Conservation (phyloP, 1,140 invertebrate genomes). For the Drosophila miranda region DNA sequence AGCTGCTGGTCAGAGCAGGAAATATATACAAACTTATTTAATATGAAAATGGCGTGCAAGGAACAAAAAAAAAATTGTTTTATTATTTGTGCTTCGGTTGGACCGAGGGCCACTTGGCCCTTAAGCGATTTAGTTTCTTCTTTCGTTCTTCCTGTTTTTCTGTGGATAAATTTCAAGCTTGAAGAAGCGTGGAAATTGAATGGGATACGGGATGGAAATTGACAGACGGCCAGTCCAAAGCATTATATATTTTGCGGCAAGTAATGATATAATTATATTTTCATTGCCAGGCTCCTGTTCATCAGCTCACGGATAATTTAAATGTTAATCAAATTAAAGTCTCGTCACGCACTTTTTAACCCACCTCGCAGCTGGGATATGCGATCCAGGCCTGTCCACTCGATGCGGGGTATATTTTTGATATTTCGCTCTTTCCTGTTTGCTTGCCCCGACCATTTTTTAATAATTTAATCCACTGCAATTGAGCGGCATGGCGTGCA, state of each 20-base stretch:
- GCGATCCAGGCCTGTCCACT: conserved; percentile 4
- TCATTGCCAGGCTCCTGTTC: conserved; percentile 20
- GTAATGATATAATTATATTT: conserved; percentile 49
- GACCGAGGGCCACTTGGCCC: conserved; percentile 44
- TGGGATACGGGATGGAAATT: conserved; percentile 47
- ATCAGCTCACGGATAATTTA: conserved; percentile 55
- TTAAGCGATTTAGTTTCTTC: conserved; percentile 54
- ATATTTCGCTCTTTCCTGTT: conserved; percentile 46
- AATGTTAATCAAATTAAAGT: conserved; percentile 76
- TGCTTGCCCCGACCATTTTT: conserved; percentile 52
- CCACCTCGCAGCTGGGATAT: conserved; percentile 11
- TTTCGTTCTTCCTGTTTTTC: background rate
- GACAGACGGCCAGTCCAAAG: conserved; percentile 26
- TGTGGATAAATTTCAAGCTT: conserved; percentile 27
- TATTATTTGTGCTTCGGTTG: conserved; percentile 63
- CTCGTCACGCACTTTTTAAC: conserved; percentile 55
- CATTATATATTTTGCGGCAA: background rate
- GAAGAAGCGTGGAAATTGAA: conserved; percentile 52
- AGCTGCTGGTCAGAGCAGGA: conserved; percentile 54
- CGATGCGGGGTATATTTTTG: conserved; percentile 6
- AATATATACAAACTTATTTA: conserved; percentile 76
- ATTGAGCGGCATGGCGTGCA: conserved; percentile 67
- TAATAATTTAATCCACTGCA: conserved; percentile 80
- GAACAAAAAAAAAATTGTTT: conserved; percentile 31
- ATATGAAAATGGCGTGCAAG: conserved; percentile 78